These are phyloP conservation scores for Pogona vitticeps DNA, from an alignment of 2,113 vertebrate species.

Conservation along the genomic window DNA sequence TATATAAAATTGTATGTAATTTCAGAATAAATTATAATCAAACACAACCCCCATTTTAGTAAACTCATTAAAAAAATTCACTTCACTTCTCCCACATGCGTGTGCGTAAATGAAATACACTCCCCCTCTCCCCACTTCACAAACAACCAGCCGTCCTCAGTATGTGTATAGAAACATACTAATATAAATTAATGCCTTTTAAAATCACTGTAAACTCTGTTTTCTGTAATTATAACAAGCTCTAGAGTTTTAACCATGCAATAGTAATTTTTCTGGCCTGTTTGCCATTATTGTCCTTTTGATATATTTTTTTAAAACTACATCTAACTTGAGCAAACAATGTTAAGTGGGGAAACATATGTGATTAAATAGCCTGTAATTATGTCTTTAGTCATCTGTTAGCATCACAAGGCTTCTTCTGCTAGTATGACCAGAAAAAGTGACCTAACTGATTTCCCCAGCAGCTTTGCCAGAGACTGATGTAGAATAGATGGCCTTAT, in stretches of 20 bases:
- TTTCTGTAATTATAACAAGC: conserved; percentile 82
- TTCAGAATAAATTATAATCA: background rate
- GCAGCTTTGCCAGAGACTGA: conserved; percentile 77
- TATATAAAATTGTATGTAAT: background rate
- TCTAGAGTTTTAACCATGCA: conserved; percentile 76
- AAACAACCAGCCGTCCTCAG: conserved; percentile 60
- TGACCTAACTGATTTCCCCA: conserved; percentile 83
- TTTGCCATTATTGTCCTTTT: conserved; percentile 80
- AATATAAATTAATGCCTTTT: conserved; percentile 79
- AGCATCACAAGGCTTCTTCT: conserved; percentile 77
- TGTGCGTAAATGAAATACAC: conserved; percentile 64
- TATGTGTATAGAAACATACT: conserved; percentile 72
- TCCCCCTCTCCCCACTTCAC: conserved; percentile 49
- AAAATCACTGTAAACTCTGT: conserved; percentile 74
- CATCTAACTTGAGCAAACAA: conserved; percentile 82
- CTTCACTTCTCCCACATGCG: conserved; percentile 3
- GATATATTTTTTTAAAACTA: conserved; percentile 79
- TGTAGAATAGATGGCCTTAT: conserved; percentile 81
- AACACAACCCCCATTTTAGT: conserved; percentile 13
- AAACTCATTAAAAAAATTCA: background rate
- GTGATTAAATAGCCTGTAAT: conserved; percentile 81
- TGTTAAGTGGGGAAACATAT: conserved; percentile 85
- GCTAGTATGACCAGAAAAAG: conserved; percentile 80
- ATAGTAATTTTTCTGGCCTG: conserved; percentile 76
- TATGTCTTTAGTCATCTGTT: conserved; percentile 83